A percentile compares a stretch with the other conserved stretches of the same genome.
phyloP scores from a whole-genome alignment of 1,140 invertebrate species.

The Metopolophium dirhodum region DNA sequence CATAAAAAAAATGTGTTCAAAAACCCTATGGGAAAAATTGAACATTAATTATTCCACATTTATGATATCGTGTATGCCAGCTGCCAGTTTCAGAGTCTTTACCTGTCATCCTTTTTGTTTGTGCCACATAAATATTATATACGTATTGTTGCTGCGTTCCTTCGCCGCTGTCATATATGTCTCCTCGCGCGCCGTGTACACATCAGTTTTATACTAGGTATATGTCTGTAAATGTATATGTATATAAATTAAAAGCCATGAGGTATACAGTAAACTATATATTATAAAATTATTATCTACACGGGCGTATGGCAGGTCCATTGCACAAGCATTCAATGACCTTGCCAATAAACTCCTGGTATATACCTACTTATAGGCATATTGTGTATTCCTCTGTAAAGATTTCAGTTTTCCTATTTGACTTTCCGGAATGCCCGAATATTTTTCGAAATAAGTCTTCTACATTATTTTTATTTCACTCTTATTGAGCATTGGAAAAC shows the following conservation, averaged over 20 bases:
- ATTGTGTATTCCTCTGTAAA: neutral
- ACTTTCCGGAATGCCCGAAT: neutral
- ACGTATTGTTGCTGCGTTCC: neutral
- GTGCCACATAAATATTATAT: neutral
- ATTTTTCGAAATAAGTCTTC: neutral
- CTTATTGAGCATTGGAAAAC: neutral
- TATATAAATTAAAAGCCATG: neutral
- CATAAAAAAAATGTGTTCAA: neutral
- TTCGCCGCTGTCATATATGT: neutral
- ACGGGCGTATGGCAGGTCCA: neutral
- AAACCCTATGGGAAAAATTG: conserved; percentile 9
- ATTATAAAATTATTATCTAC: neutral
- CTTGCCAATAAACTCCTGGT: neutral
- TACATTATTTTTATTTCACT: neutral
- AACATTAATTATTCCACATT: conserved; percentile 39
- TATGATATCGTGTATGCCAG: conserved; percentile 1
- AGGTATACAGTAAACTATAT: neutral
- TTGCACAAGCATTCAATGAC: neutral
- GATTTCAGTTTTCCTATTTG: neutral
- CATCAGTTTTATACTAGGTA: neutral
- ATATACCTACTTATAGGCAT: neutral
- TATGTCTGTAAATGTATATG: neutral
- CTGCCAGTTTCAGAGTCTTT: neutral
- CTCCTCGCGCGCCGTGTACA: neutral
- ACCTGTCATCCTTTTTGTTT: conserved; percentile 42